Conservation (phyloP, 2,888 invertebrate species). For the Acanthosepion lycidas region DNA sequence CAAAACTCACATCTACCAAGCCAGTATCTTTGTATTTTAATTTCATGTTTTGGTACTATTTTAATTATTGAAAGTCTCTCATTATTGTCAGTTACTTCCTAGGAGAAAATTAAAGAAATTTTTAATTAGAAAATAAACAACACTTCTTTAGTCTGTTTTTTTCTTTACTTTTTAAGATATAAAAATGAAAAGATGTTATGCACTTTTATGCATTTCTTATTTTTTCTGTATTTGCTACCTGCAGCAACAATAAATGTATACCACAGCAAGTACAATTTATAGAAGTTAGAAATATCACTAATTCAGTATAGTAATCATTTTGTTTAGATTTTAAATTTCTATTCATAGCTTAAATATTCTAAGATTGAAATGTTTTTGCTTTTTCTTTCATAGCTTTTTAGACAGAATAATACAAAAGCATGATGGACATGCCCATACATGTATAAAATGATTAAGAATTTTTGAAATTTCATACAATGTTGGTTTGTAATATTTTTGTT, state of each 20-base stretch:
- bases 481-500: constrained; percentile 14
- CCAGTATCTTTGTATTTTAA: neutral
- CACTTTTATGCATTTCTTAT: neutral
- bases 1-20: neutral
- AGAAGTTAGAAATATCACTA: neutral
- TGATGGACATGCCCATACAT: neutral
- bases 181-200: neutral
- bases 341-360: neutral
- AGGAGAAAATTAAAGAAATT: too few species aligned
- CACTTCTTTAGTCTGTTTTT: neutral
- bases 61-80: too few species aligned
- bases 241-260: neutral
- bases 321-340: neutral
- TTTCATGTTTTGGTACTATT: neutral
- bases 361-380: neutral
- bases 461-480: neutral
- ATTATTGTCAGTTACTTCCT: too few species aligned
- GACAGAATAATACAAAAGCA: neutral
- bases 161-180: neutral
- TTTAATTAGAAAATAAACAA: too few species aligned
- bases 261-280: neutral
- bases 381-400: neutral
- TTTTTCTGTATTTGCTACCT: neutral
- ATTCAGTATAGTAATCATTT: neutral
- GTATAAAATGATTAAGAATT: neutral